phyloP scores from a whole-genome alignment of 2,888 invertebrate genomes.

The Cetonia aurata region DNA sequence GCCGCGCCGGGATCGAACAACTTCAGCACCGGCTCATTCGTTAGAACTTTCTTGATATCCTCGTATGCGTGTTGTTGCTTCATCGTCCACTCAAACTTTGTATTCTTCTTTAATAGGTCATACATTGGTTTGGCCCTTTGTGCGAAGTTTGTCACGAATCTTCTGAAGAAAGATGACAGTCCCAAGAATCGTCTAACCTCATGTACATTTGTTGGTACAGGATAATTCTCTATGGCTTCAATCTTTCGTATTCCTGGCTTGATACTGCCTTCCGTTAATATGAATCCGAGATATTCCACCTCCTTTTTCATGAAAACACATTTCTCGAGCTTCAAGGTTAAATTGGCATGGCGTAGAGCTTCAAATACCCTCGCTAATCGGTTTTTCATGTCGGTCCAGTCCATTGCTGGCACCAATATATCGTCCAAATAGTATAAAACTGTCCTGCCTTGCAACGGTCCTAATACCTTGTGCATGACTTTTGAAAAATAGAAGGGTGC shows the following conservation, averaged over 20 bases:
- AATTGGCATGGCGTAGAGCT: background rate
- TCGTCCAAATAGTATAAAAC: slow-evolving; percentile 58
- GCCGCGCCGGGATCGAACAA: slow-evolving; percentile 4
- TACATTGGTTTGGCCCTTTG: background rate
- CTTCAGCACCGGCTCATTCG: slow-evolving; percentile 1
- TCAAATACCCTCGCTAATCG: background rate
- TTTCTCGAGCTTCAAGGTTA: slow-evolving; percentile 6
- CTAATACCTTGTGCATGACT: background rate
- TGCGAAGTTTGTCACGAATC: background rate
- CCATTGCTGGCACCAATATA: slow-evolving; percentile 52
- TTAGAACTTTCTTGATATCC: slow-evolving; percentile 4
- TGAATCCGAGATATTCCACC: slow-evolving; percentile 4
- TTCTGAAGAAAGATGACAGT: slow-evolving; percentile 3
- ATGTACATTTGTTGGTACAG: slow-evolving; percentile 7
- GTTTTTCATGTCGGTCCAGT: slow-evolving; percentile 43
- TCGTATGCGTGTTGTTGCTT: slow-evolving; percentile 28
- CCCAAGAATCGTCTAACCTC: slow-evolving; percentile 5
- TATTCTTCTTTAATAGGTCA: slow-evolving; percentile 32
- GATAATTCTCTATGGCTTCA: background rate
- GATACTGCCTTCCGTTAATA: background rate
- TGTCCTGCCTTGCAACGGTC: slow-evolving; percentile 40
- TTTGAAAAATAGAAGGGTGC: slow-evolving; percentile 10
- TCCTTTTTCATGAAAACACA: slow-evolving; percentile 1
- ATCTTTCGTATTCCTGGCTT: background rate
- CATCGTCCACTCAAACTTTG: slow-evolving; percentile 21